Conservation (phyloP, 2,113 vertebrate species). For the Galbula dea region DNA sequence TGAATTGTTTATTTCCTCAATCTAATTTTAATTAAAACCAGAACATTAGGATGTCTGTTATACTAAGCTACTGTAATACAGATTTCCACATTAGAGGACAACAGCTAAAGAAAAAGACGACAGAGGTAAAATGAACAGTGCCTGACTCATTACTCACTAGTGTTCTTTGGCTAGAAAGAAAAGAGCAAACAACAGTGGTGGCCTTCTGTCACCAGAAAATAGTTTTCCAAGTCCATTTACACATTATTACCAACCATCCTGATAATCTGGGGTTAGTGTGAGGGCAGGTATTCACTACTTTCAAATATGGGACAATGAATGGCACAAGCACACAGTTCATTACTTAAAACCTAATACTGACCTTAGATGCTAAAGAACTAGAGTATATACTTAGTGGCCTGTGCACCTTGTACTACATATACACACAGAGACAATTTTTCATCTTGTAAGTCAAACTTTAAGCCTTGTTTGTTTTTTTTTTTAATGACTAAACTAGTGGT, state of each 20-base stretch:
- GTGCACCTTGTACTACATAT: background rate
- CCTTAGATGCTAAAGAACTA: background rate
- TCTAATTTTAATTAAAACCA: constrained; percentile 52
- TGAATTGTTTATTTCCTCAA: constrained; percentile 52
- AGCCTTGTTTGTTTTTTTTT: background rate
- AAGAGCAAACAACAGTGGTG: background rate
- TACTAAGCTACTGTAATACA: constrained; percentile 21
- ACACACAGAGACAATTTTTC: background rate
- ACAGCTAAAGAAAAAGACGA: background rate
- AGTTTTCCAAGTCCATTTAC: constrained; percentile 28
- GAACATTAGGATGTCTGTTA: constrained; percentile 34
- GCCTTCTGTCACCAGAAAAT: background rate
- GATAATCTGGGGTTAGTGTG: constrained; percentile 12
- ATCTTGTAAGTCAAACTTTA: constrained; percentile 27
- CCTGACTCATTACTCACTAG: background rate
- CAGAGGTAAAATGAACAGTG: background rate
- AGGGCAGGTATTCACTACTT: constrained; percentile 22
- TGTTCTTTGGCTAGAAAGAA: background rate
- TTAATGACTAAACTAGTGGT: background rate
- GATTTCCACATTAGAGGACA: constrained; percentile 31
- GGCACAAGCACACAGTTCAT: background rate
- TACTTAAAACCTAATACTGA: background rate
- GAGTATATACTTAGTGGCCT: background rate
- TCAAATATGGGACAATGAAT: constrained; percentile 33
- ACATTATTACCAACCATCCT: constrained; percentile 30